These are phyloP conservation scores for Vandiemenella viatica DNA, from an alignment of 2,888 invertebrate genomes.

Conservation along the genomic window DNA sequence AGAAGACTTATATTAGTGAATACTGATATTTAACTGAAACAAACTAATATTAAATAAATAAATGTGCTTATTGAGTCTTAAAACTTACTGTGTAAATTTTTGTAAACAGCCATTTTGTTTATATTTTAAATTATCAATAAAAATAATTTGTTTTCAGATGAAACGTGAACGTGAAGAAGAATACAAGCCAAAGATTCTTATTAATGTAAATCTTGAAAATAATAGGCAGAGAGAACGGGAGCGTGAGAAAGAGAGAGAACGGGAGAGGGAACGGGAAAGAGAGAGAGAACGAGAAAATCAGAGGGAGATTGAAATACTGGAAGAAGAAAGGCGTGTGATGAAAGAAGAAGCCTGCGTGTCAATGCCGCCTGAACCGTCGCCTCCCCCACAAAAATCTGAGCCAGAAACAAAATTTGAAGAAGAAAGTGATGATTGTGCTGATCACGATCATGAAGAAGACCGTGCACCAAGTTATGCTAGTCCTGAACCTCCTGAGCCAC, in stretches of 20 bases:
- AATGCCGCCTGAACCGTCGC: conserved; percentile 16
- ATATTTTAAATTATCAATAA: no score
- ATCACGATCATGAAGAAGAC: conserved; percentile 9
- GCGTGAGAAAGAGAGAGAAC: conserved; percentile 24
- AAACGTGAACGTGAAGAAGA: conserved; percentile 51
- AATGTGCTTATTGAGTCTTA: no score
- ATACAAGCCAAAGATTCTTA: conserved; percentile 68
- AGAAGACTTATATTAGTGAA: no score
- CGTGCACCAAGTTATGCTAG: conserved; percentile 14
- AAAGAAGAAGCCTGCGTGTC: not conserved
- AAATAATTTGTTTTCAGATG: conserved; percentile 1
- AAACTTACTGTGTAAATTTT: no score
- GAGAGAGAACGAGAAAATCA: conserved; percentile 21
- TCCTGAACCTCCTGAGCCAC: conserved; percentile 14
- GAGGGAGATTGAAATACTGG: not conserved
- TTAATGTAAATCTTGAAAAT: conserved; percentile 35
- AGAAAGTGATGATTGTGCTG: conserved; percentile 9
- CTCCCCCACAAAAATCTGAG: conserved; percentile 13
- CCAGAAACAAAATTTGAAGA: not conserved
- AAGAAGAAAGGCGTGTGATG: not conserved
- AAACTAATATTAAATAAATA: no score
- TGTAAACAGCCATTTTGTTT: no score
- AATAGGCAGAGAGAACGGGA: conserved; percentile 24
- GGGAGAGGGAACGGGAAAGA: no score
- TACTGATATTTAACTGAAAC: no score